Evolutionary conservation across 2,888 invertebrate species (phyloP), one percentile per base, ranked within the genome.

Genomic region (Drosophila yooni): DNA sequence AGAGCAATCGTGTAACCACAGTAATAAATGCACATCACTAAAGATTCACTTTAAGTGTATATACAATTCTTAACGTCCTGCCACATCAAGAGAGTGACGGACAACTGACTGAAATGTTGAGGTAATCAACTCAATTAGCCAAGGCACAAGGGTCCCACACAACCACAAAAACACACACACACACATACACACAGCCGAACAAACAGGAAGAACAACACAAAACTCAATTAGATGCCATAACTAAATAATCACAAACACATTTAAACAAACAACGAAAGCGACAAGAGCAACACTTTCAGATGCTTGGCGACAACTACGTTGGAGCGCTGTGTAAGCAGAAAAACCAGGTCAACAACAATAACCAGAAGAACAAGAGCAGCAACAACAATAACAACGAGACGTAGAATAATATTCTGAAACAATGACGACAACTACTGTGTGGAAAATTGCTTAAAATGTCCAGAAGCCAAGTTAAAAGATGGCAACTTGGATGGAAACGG

Each of bases 191-290:
- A n/a, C 50, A 57, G 53, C 11, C 40, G 50, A 53, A 25, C 57
- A 70, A 70, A 68, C 65, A 76, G 25, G 31, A 57, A 57, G 43
- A 57, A 78, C 68, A 78, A 76, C 62, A 83, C 66, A 70, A 86
- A 87, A 87, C 89, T 87, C 89, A 87, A 87, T 87, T 87, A 88
- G 89, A 84, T 79, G 84, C 76, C 87, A 87, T 87, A 87, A 87
- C 89, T 87, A 84, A 87, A 87, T 87, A 88, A 87, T 87, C 89
- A 87, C 89, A 88, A 86, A 88, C 89, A 87, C 87, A 84, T 87
- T 88, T 82, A 75, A 81, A 50, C 84, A 86, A 80, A 82, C 85
- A 83, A 81, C 71, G 60, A 66, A 66, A 71, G 69, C 77, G 74
- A 71, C 77, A 80, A 67, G 62, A 70, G 70, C 77, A 73, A 79